Evolutionary conservation across 2,113 vertebrate genomes (phyloP).

Genomic region (Epinephelus lanceolatus): DNA sequence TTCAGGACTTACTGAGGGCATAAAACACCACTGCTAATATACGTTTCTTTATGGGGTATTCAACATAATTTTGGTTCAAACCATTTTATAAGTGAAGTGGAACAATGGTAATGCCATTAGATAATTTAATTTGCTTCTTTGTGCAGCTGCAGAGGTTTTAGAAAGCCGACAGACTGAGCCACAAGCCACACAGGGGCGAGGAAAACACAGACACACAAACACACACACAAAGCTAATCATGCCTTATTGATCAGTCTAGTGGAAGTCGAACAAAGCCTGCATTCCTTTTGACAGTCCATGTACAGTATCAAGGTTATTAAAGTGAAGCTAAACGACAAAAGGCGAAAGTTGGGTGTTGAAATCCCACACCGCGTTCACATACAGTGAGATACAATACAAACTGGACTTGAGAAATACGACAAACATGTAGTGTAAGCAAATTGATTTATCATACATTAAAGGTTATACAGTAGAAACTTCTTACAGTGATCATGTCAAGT

Average conservation of each 20-base stretch:
- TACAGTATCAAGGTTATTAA: background rate
- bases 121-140: slow-evolving; percentile 5
- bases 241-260: slow-evolving; percentile 1
- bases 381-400: background rate
- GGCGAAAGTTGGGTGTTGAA: background rate
- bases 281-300: background rate
- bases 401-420: background rate
- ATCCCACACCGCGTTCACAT: background rate
- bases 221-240: slow-evolving; percentile 3
- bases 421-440: too few relatives aligned
- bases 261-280: background rate
- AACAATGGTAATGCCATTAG: slow-evolving; percentile 30
- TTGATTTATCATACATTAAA: too few relatives aligned
- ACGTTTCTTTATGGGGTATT: slow-evolving; percentile 8
- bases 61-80: slow-evolving; percentile 9
- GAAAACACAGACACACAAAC: background rate
- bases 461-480: too few relatives aligned
- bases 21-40: slow-evolving; percentile 11
- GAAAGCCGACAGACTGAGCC: background rate
- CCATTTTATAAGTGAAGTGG: background rate
- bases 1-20: slow-evolving; percentile 33
- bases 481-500: too few relatives aligned
- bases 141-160: background rate
- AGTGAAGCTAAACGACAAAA: background rate
- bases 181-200: background rate